phyloP scores from a whole-genome alignment of 2,113 vertebrate genomes.

The Cygnus buccinator region DNA sequence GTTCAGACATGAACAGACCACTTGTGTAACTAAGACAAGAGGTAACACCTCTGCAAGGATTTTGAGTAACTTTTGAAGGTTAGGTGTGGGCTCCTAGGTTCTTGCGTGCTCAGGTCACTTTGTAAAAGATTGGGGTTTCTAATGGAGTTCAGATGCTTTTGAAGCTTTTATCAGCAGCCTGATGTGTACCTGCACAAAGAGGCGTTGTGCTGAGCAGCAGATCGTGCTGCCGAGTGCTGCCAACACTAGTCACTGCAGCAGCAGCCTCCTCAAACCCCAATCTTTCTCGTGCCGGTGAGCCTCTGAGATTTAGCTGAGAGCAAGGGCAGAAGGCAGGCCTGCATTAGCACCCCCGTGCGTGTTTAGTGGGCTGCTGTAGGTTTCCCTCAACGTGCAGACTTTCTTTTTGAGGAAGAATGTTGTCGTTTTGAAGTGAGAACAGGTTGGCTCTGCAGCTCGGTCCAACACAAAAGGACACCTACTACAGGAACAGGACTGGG shows the following conservation, averaged over 20 bases:
- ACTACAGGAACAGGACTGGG: neutral
- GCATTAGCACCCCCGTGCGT: neutral
- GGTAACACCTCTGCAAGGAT: neutral
- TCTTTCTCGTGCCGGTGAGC: accelerated
- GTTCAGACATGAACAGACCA: neutral
- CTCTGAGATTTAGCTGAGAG: neutral
- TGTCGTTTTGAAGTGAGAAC: neutral
- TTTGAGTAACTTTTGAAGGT: neutral
- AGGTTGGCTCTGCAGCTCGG: neutral
- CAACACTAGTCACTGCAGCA: neutral
- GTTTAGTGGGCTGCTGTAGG: neutral
- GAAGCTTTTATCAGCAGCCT: neutral
- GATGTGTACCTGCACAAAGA: accelerated
- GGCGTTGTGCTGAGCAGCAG: neutral
- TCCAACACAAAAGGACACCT: neutral
- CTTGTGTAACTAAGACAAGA: neutral
- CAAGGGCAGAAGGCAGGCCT: neutral
- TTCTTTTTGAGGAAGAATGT: neutral
- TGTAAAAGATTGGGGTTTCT: neutral
- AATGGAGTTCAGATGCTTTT: neutral
- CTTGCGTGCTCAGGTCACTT: neutral
- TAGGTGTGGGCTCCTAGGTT: accelerated
- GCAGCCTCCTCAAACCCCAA: neutral
- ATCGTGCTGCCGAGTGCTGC: neutral
- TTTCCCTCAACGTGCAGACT: neutral